phyloP scores from a whole-genome alignment of 2,888 invertebrate species.

The Dorcus hopei region DNA sequence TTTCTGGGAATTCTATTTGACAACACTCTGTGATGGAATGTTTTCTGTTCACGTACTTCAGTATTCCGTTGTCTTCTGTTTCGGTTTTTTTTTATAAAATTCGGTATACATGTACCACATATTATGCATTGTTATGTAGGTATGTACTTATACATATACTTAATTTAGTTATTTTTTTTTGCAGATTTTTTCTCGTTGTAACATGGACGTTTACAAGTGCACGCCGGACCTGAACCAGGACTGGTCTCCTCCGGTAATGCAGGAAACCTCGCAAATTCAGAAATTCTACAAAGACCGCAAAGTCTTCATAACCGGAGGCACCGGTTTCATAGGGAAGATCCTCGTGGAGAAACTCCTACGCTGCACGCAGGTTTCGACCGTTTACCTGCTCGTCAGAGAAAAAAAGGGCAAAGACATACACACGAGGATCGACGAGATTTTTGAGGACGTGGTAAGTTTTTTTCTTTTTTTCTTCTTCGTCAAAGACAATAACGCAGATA shows the following conservation, averaged over 20 bases:
- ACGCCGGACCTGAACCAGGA: too few relatives aligned
- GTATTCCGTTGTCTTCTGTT: too few relatives aligned
- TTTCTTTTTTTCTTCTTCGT: not conserved
- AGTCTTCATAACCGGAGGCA: constrained; percentile 52
- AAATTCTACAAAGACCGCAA: constrained; percentile 45
- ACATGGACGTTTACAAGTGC: too few relatives aligned
- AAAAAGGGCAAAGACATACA: constrained; percentile 64
- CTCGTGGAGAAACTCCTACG: constrained; percentile 61
- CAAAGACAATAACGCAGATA: not conserved
- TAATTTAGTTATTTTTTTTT: too few relatives aligned
- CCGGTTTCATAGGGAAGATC: constrained; percentile 58
- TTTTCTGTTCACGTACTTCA: too few relatives aligned
- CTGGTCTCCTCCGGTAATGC: not conserved
- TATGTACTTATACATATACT: too few relatives aligned
- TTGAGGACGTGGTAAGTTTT: constrained; percentile 59
- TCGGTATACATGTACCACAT: too few relatives aligned
- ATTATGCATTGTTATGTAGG: too few relatives aligned
- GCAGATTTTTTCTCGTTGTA: too few relatives aligned
- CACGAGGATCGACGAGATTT: constrained; percentile 63
- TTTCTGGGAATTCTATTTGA: too few relatives aligned
- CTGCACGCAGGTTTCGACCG: constrained; percentile 40
- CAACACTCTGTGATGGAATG: too few relatives aligned
- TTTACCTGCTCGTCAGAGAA: constrained; percentile 56
- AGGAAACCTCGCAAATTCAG: constrained; percentile 35
- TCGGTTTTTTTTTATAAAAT: too few relatives aligned